Conservation (phyloP, 2,797 vertebrate genomes). For the Darevskia nairensis region DNA sequence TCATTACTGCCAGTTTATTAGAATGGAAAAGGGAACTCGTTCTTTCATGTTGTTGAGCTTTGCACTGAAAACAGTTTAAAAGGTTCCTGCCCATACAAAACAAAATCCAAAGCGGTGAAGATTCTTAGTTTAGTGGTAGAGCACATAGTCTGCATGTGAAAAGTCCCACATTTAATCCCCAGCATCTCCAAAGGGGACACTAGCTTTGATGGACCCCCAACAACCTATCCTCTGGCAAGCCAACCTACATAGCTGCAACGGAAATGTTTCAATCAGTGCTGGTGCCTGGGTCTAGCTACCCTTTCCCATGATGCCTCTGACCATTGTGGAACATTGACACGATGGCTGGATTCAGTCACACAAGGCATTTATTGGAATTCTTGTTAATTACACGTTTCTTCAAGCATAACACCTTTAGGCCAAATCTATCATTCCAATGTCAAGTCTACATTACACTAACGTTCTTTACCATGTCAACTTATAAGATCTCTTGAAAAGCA, state of each 20-base stretch:
- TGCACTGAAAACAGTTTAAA: background rate
- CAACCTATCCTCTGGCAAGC: background rate
- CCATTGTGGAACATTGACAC: background rate
- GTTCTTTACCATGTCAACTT: background rate
- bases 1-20: slow-evolving; percentile 8
- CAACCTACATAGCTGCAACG: background rate
- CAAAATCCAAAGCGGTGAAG: background rate
- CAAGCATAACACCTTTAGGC: background rate
- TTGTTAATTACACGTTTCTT: background rate
- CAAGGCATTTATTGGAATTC: background rate
- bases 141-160: background rate
- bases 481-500: background rate
- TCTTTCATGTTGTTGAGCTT: background rate
- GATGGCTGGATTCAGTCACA: background rate
- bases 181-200: background rate
- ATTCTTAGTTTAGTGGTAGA: background rate
- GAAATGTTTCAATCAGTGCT: too few species aligned
- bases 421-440: background rate
- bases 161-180: background rate
- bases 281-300: background rate
- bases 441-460: background rate
- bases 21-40: background rate
- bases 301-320: background rate
- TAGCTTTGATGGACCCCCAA: background rate
- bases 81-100: background rate